Conservation (phyloP, 2,888 invertebrate genomes). For the Onthophagus sagittarius region DNA sequence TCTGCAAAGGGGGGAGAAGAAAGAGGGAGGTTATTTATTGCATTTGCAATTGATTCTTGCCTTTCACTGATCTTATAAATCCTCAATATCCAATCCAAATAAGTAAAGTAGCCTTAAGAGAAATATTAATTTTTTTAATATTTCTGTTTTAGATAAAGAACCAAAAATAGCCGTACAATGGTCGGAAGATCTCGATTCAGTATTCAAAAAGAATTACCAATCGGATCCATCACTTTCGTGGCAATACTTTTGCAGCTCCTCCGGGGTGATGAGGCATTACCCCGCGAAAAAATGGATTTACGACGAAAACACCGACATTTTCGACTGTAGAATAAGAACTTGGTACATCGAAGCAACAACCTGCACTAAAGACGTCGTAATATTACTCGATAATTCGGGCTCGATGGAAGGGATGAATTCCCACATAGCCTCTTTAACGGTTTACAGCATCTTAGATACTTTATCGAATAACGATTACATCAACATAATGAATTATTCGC, state of each 20-base stretch:
- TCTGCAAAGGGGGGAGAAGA: too few species aligned
- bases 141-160: constrained; percentile 40
- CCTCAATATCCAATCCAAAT: too few species aligned
- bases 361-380: constrained; percentile 95
- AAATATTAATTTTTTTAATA: too few species aligned
- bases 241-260: constrained; percentile 96
- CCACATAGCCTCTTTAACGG: constrained; percentile 79
- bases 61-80: too few species aligned
- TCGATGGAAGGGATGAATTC: constrained; percentile 80
- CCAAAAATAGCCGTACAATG: constrained; percentile 80
- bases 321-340: constrained; percentile 87
- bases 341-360: constrained; percentile 99
- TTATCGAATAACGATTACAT: constrained; percentile 98
- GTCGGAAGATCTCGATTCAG: constrained; percentile 81
- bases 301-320: constrained; percentile 63
- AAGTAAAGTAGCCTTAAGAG: too few species aligned
- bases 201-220: constrained; percentile 80
- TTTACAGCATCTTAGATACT: constrained; percentile 85
- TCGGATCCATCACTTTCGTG: constrained; percentile 88
- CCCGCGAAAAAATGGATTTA: constrained; percentile 67
- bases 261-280: constrained; percentile 89
- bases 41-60: too few species aligned
- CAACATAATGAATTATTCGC: constrained; percentile 82
- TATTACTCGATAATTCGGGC: constrained; percentile 92
- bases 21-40: too few species aligned